Evolutionary conservation across 2,888 invertebrate genomes (phyloP).

Genomic region (Drymonia ruficornis): DNA sequence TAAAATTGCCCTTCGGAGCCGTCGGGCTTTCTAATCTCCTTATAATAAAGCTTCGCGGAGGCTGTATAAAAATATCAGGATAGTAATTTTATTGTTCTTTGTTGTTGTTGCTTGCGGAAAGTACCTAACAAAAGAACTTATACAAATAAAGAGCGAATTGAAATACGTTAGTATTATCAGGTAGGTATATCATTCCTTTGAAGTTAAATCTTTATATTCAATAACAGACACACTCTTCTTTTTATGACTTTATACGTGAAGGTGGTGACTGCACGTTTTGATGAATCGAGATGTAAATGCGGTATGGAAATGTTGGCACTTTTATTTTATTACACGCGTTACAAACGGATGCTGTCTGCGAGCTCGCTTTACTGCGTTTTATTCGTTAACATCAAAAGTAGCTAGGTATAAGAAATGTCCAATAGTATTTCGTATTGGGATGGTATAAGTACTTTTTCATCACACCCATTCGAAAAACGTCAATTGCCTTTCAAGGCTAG

Average conservation of each 20-base stretch:
- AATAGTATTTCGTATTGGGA: too few relatives aligned
- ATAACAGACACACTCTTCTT: slow-evolving; percentile 22
- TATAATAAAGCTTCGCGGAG: slow-evolving; percentile 27
- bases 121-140: neutral
- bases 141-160: neutral
- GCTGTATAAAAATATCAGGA: slow-evolving; percentile 18
- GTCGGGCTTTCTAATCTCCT: slow-evolving; percentile 30
- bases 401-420: too few relatives aligned
- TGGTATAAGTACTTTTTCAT: too few relatives aligned
- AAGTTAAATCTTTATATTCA: slow-evolving; percentile 26
- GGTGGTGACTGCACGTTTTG: slow-evolving; percentile 8
- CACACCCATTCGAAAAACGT: too few relatives aligned
- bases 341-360: neutral
- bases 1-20: slow-evolving; percentile 17
- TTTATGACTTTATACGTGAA: slow-evolving; percentile 21
- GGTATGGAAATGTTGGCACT: neutral
- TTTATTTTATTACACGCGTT: neutral
- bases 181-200: slow-evolving; percentile 22
- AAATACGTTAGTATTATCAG: slow-evolving; percentile 10
- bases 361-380: neutral
- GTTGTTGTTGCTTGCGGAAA: slow-evolving; percentile 12
- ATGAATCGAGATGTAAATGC: slow-evolving; percentile 19
- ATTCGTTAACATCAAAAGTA: neutral
- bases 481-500: too few relatives aligned
- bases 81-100: slow-evolving; percentile 24